These are phyloP conservation scores for Atopsyche davidsoni DNA, from an alignment of 1,140 invertebrate genomes.

Conservation along the genomic window DNA sequence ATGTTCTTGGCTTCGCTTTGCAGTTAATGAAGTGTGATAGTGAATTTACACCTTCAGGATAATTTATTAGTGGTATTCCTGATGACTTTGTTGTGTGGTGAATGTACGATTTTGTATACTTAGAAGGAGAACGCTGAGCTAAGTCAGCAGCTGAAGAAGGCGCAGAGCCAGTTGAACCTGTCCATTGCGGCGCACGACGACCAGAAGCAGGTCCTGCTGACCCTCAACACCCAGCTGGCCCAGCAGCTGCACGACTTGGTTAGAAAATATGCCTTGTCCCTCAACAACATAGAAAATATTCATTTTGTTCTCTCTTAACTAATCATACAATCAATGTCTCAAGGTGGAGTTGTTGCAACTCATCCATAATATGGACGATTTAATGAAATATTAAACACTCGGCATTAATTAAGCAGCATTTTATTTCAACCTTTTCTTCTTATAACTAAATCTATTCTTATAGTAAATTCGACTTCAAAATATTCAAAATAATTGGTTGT, in stretches of 20 bases:
- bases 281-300: not conserved
- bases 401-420: too few relatives aligned
- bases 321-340: not conserved
- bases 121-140: conserved; percentile 53
- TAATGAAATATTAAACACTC: too few relatives aligned
- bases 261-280: conserved; percentile 31
- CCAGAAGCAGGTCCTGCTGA: conserved; percentile 77
- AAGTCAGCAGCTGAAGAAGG: conserved; percentile 62
- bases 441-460: too few relatives aligned
- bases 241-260: conserved; percentile 80
- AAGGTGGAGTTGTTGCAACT: not conserved
- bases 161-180: conserved; percentile 79
- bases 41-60: too few relatives aligned
- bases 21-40: too few relatives aligned
- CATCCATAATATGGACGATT: not conserved
- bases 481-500: too few relatives aligned
- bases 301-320: not conserved
- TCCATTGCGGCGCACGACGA: conserved; percentile 75
- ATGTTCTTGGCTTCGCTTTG: too few relatives aligned
- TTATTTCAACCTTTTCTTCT: too few relatives aligned
- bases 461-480: too few relatives aligned
- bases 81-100: too few relatives aligned
- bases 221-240: conserved; percentile 76
- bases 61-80: too few relatives aligned
- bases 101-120: too few relatives aligned